Evolutionary conservation across 2,113 vertebrate species (phyloP).

Genomic region (Oryzias melastigma): DNA sequence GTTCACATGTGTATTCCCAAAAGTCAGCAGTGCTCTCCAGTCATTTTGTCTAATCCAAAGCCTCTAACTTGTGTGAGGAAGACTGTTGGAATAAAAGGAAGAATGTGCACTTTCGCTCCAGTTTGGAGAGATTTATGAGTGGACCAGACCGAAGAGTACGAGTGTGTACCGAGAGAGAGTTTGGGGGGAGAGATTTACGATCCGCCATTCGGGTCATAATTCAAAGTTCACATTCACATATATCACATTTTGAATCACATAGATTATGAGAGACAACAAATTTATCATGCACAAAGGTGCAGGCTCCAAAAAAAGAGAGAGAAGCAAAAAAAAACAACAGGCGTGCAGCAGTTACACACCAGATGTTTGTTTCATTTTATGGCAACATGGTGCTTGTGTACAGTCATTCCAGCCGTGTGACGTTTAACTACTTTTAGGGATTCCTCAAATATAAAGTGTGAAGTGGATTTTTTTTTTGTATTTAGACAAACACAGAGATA

Average conservation of each 20-base stretch:
- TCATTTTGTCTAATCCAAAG: slow-evolving; percentile 65
- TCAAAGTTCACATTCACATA: slow-evolving; percentile 83
- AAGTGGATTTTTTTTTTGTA: slow-evolving; percentile 3
- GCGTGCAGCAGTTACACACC: slow-evolving; percentile 48
- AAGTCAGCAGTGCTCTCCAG: slow-evolving; percentile 44
- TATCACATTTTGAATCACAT: slow-evolving; percentile 82
- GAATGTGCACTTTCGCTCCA: slow-evolving; percentile 62
- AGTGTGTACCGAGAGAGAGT: slow-evolving; percentile 75
- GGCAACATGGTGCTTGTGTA: slow-evolving; percentile 24
- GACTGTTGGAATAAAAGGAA: slow-evolving; percentile 29
- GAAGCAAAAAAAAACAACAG: slow-evolving; percentile 67
- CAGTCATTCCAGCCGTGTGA: slow-evolving; percentile 25
- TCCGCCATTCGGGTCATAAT: slow-evolving; percentile 75
- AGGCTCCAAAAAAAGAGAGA: slow-evolving; percentile 56
- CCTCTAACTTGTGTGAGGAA: slow-evolving; percentile 59
- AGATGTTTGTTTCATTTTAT: slow-evolving; percentile 61
- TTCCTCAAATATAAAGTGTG: slow-evolving; percentile 34
- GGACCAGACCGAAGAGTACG: slow-evolving; percentile 71
- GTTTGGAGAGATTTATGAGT: slow-evolving; percentile 78
- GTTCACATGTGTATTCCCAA: slow-evolving; percentile 18
- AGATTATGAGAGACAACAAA: slow-evolving; percentile 79
- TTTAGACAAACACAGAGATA: slow-evolving; percentile 11
- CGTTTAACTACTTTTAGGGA: slow-evolving; percentile 33
- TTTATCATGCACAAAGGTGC: slow-evolving; percentile 78
- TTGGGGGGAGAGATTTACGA: slow-evolving; percentile 80